Percentiles rank a stretch among this genome's conserved stretches.
phyloP scores from a whole-genome alignment of 2,113 vertebrate genomes.

The Zosterops borbonicus region DNA sequence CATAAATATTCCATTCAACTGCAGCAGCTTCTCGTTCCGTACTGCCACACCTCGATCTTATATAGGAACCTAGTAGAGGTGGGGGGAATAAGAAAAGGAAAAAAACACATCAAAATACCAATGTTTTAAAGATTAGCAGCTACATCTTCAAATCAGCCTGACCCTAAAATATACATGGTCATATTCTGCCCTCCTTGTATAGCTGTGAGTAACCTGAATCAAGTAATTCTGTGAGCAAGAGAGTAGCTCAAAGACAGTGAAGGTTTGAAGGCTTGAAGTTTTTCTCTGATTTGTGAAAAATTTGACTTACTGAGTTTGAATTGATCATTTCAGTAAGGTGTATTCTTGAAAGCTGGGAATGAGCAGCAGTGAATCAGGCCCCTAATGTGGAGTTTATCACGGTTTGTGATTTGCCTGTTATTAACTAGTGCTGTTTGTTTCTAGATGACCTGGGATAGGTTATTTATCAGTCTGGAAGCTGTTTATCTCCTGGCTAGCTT shows the following conservation, averaged over 20 bases:
- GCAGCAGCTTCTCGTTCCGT: background rate
- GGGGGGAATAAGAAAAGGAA: background rate
- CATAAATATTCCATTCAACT: background rate
- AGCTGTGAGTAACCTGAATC: background rate
- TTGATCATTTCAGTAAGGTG: background rate
- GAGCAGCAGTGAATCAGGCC: background rate
- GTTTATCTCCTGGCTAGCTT: constrained; percentile 27
- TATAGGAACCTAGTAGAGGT: background rate
- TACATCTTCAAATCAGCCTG: background rate
- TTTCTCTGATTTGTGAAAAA: background rate
- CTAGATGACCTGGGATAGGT: constrained; percentile 3
- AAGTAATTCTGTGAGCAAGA: background rate
- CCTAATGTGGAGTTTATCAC: background rate
- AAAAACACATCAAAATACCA: background rate
- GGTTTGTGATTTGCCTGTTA: background rate
- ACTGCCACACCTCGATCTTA: background rate
- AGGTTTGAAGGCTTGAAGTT: background rate
- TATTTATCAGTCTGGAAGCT: constrained; percentile 24
- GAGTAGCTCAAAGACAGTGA: background rate
- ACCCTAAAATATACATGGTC: background rate
- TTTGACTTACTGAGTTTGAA: background rate
- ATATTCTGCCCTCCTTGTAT: background rate
- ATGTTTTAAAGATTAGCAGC: background rate
- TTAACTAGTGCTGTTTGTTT: constrained; percentile 27
- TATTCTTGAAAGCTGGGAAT: background rate